Conservation (phyloP, 2,797 vertebrate species). For the Rhabdophis nuchalis region DNA sequence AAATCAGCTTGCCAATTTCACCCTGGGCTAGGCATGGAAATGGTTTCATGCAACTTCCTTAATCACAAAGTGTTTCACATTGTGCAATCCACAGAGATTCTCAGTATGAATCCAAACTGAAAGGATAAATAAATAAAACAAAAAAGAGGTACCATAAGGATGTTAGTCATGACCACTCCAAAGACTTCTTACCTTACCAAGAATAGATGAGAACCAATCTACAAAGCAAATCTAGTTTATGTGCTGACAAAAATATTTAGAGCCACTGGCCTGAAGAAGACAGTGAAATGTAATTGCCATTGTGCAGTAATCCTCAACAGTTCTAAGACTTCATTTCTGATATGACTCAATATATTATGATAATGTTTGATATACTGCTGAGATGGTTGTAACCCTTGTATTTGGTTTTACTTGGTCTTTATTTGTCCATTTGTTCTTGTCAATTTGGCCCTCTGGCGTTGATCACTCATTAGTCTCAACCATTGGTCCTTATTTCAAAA, state of each 20-base stretch:
- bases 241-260: background rate
- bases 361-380: background rate
- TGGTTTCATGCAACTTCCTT: background rate
- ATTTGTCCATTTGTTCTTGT: background rate
- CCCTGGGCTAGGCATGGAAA: background rate
- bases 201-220: background rate
- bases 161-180: rapidly evolving
- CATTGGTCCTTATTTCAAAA: background rate
- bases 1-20: background rate
- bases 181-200: background rate
- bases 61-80: background rate
- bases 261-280: background rate
- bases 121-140: background rate
- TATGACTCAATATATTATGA: background rate
- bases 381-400: background rate
- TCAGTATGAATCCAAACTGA: conserved; percentile 45
- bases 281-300: background rate
- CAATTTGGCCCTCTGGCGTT: background rate
- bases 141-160: background rate
- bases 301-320: background rate
- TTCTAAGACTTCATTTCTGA: background rate
- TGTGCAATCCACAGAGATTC: background rate
- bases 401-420: background rate
- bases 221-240: background rate
- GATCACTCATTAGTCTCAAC: background rate